Conservation (phyloP, 2,113 vertebrate genomes). For the Bubalus kerabau region DNA sequence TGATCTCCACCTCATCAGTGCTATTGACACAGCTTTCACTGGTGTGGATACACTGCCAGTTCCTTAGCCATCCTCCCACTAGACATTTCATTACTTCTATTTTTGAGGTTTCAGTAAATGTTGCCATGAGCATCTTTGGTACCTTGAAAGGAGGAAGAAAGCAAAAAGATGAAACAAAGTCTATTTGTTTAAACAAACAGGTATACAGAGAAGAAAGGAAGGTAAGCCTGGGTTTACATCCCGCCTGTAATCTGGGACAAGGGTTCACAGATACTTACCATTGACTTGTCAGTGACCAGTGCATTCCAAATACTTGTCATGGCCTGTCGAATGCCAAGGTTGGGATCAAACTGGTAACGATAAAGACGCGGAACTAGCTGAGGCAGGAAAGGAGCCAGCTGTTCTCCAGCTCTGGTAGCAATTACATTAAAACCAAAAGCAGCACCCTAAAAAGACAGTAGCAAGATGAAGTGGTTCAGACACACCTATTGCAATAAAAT, state of each 20-base stretch:
- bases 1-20: background rate
- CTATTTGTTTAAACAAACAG: background rate
- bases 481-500: background rate
- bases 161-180: background rate
- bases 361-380: conserved; percentile 96
- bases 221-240: background rate
- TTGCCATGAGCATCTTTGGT: background rate
- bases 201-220: background rate
- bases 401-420: conserved; percentile 94
- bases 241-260: background rate
- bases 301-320: conserved; percentile 99
- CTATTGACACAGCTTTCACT: background rate
- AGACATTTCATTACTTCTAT: background rate
- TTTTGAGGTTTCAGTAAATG: conserved; percentile 15
- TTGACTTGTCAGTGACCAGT: conserved; percentile 92
- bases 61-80: background rate
- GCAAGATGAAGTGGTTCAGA: background rate
- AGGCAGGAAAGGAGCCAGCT: conserved; percentile 92
- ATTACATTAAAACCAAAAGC: conserved; percentile 99
- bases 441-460: conserved; percentile 86
- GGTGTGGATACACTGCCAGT: background rate
- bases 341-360: conserved; percentile 98
- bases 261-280: conserved; percentile 78
- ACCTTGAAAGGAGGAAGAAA: background rate
- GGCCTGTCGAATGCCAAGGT: conserved; percentile 93